A percentile compares a stretch with the other conserved stretches of the same genome.
phyloP scores from a whole-genome alignment of 2,888 invertebrate species.

The Nesidiocoris tenuis region DNA sequence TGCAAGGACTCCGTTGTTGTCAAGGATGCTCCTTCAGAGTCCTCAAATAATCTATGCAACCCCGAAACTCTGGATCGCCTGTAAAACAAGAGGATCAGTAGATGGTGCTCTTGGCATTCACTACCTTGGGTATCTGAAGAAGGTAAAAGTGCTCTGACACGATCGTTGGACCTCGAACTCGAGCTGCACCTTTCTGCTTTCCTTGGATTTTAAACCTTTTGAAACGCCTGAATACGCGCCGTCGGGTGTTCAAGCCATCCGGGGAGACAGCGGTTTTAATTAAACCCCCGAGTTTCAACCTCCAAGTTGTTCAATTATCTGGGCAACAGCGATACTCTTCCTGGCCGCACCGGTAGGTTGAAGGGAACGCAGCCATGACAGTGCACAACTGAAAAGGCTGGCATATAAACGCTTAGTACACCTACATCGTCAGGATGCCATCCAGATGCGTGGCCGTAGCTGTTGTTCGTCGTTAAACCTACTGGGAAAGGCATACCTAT shows the following conservation, averaged over 20 bases:
- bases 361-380: background rate
- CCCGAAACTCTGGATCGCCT: too few species aligned
- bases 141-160: too few species aligned
- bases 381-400: background rate
- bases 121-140: too few species aligned
- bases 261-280: background rate
- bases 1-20: too few species aligned
- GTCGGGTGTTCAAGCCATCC: background rate
- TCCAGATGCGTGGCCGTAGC: background rate
- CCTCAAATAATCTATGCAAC: too few species aligned
- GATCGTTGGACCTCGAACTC: too few species aligned
- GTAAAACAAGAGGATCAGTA: too few species aligned
- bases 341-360: background rate
- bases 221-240: background rate
- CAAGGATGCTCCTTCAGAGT: too few species aligned
- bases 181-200: background rate
- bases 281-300: background rate
- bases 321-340: background rate
- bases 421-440: background rate
- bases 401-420: background rate
- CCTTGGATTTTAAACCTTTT: background rate
- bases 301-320: background rate
- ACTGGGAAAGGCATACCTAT: too few species aligned
- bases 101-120: too few species aligned
- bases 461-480: too few species aligned